These are phyloP conservation scores for Holcopasites calliopsidis DNA, from an alignment of 1,140 invertebrate genomes.

Conservation along the genomic window DNA sequence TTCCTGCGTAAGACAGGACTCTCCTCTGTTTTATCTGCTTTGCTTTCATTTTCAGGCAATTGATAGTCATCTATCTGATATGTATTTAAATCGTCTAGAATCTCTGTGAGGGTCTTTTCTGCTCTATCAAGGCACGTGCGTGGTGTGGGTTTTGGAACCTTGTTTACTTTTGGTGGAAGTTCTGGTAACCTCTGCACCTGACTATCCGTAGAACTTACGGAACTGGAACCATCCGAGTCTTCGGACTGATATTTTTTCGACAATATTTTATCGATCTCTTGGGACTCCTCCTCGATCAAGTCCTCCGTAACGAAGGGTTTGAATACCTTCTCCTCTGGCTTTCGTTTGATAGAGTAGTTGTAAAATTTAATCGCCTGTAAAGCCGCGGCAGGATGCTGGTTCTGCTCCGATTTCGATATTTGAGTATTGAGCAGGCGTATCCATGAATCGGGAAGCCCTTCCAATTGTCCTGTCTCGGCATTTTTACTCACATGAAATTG, in stretches of 20 bases:
- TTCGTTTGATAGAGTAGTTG: constrained; percentile 91
- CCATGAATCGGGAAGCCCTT: constrained; percentile 90
- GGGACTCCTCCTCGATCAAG: constrained; percentile 87
- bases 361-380: constrained; percentile 95
- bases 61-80: constrained; percentile 62
- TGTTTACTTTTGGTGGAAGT: constrained; percentile 68
- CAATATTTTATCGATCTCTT: constrained; percentile 88
- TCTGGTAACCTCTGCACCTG: constrained; percentile 63
- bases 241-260: constrained; percentile 82
- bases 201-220: constrained; percentile 68
- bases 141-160: constrained; percentile 72
- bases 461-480: constrained; percentile 87
- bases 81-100: constrained; percentile 71
- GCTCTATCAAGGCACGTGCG: constrained; percentile 72
- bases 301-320: constrained; percentile 90
- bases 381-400: constrained; percentile 94
- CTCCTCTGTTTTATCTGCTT: constrained; percentile 61
- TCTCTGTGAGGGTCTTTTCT: constrained; percentile 79
- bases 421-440: constrained; percentile 89
- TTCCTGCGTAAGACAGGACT: constrained; percentile 75
- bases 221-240: constrained; percentile 70
- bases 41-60: constrained; percentile 31
- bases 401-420: constrained; percentile 93
- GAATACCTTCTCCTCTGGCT: constrained; percentile 82
- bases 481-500: constrained; percentile 91